These are phyloP conservation scores for Pterois miles DNA, from an alignment of 2,797 vertebrate species.

Conservation along the genomic window DNA sequence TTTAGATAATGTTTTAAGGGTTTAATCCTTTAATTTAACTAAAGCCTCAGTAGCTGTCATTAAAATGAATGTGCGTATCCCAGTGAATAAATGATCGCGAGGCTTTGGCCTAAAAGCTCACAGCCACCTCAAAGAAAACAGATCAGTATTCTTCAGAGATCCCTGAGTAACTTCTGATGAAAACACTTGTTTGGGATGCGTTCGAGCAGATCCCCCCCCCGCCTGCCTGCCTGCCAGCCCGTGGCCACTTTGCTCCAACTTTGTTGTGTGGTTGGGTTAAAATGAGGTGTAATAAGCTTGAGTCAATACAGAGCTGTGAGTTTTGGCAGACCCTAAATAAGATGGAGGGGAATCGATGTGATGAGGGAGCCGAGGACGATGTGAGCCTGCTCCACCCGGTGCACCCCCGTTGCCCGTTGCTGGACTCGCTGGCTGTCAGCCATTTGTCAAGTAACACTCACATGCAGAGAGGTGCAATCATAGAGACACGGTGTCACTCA, in stretches of 20 bases:
- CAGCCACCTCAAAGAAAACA: neutral
- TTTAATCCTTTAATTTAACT: neutral
- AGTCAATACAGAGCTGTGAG: conserved; percentile 74
- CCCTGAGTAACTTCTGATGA: conserved; percentile 40
- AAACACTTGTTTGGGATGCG: conserved; percentile 38
- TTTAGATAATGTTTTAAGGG: neutral
- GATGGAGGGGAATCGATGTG: conserved; percentile 71
- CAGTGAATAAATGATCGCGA: neutral
- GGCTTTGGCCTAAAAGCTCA: neutral
- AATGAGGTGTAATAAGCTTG: conserved; percentile 64
- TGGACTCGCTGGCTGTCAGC: conserved; percentile 54
- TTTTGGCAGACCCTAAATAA: conserved; percentile 79
- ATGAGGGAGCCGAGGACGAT: conserved; percentile 55
- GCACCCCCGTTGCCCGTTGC: conserved; percentile 48
- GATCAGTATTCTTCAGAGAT: conserved; percentile 17
- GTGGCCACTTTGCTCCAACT: conserved; percentile 37
- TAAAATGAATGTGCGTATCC: neutral
- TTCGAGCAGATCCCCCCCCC: neutral
- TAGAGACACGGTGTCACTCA: conserved; percentile 6
- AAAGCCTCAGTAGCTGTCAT: neutral
- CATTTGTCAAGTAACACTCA: conserved; percentile 55
- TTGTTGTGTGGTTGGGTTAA: conserved; percentile 46
- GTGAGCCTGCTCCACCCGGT: conserved; percentile 1
- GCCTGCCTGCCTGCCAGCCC: conserved; percentile 6
- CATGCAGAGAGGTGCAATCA: conserved; percentile 25